Conservation (phyloP, 2,113 vertebrate species). For the Dunckerocampus dactyliophorus region DNA sequence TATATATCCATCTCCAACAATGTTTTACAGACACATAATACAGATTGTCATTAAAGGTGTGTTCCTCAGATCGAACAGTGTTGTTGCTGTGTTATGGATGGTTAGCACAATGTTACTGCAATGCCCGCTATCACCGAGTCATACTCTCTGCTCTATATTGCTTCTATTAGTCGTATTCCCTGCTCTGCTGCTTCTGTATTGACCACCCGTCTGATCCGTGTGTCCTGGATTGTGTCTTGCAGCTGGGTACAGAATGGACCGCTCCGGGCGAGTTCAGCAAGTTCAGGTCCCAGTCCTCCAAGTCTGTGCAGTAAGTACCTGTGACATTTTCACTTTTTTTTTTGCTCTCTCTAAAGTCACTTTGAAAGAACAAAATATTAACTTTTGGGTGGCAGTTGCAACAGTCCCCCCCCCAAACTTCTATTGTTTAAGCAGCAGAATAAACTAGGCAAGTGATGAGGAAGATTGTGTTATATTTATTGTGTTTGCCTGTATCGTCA, state of each 20-base stretch:
- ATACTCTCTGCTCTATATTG: conserved; percentile 2
- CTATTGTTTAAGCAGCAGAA: neutral
- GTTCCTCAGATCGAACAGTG: neutral
- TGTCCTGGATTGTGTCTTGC: conserved; percentile 53
- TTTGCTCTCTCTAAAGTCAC: conserved; percentile 5
- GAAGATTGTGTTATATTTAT: no score
- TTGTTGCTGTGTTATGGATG: neutral
- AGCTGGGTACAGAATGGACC: conserved; percentile 95
- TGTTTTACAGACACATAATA: neutral
- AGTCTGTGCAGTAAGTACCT: conserved; percentile 86
- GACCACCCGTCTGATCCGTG: conserved; percentile 27
- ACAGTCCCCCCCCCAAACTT: neutral
- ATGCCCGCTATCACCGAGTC: neutral
- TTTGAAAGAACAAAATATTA: neutral
- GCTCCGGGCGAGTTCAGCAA: conserved; percentile 97
- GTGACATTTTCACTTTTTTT: conserved; percentile 22
- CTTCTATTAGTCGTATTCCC: conserved; percentile 3
- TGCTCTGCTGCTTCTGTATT: neutral
- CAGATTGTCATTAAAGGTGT: neutral
- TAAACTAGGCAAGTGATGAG: no score
- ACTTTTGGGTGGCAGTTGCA: neutral
- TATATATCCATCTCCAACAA: neutral
- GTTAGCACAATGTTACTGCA: neutral
- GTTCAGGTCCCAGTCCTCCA: conserved; percentile 95
- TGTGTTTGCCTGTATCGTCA: no score